Percentiles rank a stretch among this genome's conserved stretches.
These are phyloP conservation scores for Siniperca scherzeri DNA, from an alignment of 2,797 vertebrate genomes.

Conservation along the genomic window DNA sequence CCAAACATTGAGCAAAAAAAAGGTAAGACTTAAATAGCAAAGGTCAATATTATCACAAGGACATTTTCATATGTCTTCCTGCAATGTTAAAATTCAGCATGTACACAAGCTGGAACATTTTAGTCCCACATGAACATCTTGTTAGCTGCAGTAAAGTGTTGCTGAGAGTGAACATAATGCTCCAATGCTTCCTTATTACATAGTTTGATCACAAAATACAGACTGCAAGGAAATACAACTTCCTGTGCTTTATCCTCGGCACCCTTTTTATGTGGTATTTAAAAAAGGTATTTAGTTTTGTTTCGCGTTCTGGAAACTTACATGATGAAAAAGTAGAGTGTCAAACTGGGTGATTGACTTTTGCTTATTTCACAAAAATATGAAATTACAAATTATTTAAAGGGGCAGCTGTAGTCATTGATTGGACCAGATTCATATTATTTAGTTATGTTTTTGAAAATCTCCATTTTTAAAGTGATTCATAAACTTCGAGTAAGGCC, in stretches of 20 bases:
- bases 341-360: too few relatives aligned
- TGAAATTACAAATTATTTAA: not conserved
- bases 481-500: not conserved
- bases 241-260: too few relatives aligned
- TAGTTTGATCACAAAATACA: not conserved
- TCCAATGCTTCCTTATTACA: not conserved
- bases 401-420: not conserved
- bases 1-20: not conserved
- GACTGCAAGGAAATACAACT: not conserved
- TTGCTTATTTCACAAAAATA: not conserved
- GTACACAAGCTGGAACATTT: too few relatives aligned
- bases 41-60: too few relatives aligned
- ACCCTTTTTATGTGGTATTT: too few relatives aligned
- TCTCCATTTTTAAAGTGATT: not conserved
- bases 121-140: too few relatives aligned
- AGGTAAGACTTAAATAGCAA: slow-evolving; percentile 31
- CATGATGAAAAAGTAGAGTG: not conserved
- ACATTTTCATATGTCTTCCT: too few relatives aligned
- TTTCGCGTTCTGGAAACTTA: slow-evolving; percentile 1
- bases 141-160: too few relatives aligned
- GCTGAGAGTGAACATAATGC: not conserved
- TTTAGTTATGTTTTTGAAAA: too few relatives aligned
- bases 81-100: too few relatives aligned
- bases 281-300: not conserved
- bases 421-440: not conserved